A percentile compares a stretch with the other conserved stretches of the same genome.
phyloP scores from a whole-genome alignment of 2,113 vertebrate genomes.

The Rhipidura dahli region DNA sequence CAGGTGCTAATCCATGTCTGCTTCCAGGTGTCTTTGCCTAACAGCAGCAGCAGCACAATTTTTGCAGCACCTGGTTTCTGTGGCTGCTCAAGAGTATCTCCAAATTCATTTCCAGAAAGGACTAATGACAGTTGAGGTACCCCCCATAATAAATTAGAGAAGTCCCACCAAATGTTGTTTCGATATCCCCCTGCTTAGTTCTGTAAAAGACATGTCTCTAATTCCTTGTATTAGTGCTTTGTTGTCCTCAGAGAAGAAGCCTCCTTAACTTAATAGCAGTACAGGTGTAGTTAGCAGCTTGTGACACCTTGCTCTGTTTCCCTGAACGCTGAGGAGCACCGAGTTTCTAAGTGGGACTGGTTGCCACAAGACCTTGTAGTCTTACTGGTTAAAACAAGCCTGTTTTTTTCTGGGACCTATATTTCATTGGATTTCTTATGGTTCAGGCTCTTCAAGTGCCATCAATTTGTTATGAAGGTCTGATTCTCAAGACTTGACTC shows the following conservation, averaged over 20 bases:
- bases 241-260: background rate
- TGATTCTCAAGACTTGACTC: background rate
- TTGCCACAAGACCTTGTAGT: background rate
- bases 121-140: background rate
- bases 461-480: background rate
- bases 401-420: background rate
- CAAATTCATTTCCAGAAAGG: background rate
- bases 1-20: background rate
- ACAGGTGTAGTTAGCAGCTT: background rate
- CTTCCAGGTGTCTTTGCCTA: background rate
- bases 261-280: background rate
- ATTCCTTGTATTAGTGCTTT: background rate
- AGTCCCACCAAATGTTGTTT: background rate
- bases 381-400: background rate
- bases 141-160: background rate
- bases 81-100: background rate
- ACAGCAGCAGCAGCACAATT: background rate
- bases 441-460: background rate
- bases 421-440: background rate
- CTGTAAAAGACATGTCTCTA: background rate
- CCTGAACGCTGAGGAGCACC: background rate
- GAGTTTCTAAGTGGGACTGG: background rate
- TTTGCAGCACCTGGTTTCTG: background rate
- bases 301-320: background rate
- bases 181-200: background rate